Conservation (phyloP, 2,113 vertebrate genomes). For the Pipa parva region DNA sequence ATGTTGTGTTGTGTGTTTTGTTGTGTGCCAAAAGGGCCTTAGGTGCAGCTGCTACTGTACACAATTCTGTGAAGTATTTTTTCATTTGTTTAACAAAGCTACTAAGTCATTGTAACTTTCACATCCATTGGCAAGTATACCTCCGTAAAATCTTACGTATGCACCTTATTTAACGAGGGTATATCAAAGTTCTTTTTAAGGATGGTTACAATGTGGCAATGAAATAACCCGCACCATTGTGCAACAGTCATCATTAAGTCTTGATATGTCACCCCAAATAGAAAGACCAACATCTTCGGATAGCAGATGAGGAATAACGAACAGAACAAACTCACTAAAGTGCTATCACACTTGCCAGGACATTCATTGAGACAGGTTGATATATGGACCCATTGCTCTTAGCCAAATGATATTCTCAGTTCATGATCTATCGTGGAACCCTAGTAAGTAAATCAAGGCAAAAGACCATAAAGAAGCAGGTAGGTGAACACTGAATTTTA, state of each 20-base stretch:
- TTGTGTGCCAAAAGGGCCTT: too few species aligned
- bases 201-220: too few species aligned
- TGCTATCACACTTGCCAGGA: slow-evolving; percentile 41
- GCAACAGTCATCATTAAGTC: slow-evolving; percentile 37
- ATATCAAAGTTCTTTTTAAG: too few species aligned
- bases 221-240: slow-evolving; percentile 31
- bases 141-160: too few species aligned
- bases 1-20: too few species aligned
- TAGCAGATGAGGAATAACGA: slow-evolving; percentile 43
- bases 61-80: too few species aligned
- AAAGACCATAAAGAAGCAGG: slow-evolving; percentile 27
- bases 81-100: too few species aligned
- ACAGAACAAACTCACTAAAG: slow-evolving; percentile 43
- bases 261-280: slow-evolving; percentile 40
- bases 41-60: too few species aligned
- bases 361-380: slow-evolving; percentile 39
- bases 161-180: too few species aligned
- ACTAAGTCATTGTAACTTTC: too few species aligned
- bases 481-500: slow-evolving; percentile 24
- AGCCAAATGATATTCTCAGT: slow-evolving; percentile 35
- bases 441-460: slow-evolving; percentile 9
- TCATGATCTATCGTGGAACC: slow-evolving; percentile 36
- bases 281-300: slow-evolving; percentile 39
- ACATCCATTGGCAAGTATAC: too few species aligned
- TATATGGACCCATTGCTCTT: slow-evolving; percentile 28